A percentile compares a stretch with the other conserved stretches of the same genome.
phyloP scores from a whole-genome alignment of 2,797 vertebrate genomes.

The Cygnus olor region DNA sequence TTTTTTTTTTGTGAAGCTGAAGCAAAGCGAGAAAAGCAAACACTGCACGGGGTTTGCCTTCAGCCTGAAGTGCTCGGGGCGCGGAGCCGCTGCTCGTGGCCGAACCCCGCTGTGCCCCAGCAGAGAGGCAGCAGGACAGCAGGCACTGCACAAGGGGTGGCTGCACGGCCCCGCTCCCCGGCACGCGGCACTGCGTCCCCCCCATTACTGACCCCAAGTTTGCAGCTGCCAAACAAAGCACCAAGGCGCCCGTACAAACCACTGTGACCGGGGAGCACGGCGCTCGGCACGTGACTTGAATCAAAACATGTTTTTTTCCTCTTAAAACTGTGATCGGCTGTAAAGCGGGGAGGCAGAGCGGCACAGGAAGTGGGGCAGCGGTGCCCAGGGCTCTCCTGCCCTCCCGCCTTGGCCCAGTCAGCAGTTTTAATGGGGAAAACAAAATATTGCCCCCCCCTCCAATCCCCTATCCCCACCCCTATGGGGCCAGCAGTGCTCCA shows the following conservation, averaged over 20 bases:
- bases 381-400: accelerated
- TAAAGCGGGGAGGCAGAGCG: accelerated
- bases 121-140: background rate
- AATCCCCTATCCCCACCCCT: accelerated
- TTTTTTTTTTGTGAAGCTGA: background rate
- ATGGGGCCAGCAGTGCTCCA: accelerated
- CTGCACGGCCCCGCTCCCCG: accelerated
- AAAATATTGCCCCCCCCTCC: background rate
- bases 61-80: accelerated
- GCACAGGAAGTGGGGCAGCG: accelerated
- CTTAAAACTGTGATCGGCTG: background rate
- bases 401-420: accelerated
- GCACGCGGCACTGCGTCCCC: background rate
- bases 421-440: background rate
- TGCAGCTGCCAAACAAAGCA: accelerated
- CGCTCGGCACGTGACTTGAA: accelerated
- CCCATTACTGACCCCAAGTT: accelerated
- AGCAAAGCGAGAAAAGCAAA: constrained; percentile 34
- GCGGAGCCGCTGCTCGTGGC: background rate
- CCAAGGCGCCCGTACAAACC: accelerated
- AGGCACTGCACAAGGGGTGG: background rate
- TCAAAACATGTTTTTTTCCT: background rate
- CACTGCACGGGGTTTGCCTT: background rate
- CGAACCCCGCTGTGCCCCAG: background rate
- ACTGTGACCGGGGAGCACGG: accelerated